Evolutionary conservation across 1,140 invertebrate genomes (phyloP), one percentile per base, ranked within the genome.

Genomic region (Danaus plexippus): DNA sequence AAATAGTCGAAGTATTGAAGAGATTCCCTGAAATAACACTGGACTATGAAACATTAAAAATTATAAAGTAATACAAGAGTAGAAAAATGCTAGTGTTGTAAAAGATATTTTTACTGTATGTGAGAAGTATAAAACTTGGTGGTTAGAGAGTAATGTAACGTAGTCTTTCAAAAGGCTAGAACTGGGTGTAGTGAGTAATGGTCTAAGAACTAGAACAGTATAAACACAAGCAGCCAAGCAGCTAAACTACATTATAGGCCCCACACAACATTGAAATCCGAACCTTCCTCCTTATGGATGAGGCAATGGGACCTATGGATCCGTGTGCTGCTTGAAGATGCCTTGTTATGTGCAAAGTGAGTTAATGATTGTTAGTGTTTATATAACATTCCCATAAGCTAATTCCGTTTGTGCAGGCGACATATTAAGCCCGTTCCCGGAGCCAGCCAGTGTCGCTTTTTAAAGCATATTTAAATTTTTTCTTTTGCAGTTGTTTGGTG

Each of bases 381-480:
- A 72, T 68, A 63, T 74, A 71, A 73, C 76, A 81, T 82, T 80
- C 75, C 75, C 77, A 69, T 76, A 85, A 86, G 72, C 80, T 79
- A 79, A 77, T 64, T 78, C 80, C 81, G 71, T 75, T 77, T 73
- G 80, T 85, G 83, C 77, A 76, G 80, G 80, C 75, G 77, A 76
- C 64, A 84, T 85, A 79, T 58, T 68, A 75, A 80, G 75, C 79
- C 80, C 69, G 72, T 80, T 82, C 75, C 77, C 63, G 70, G 80
- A 77, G 75, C 77, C 81, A 77, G 68, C 69, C 67, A 66, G 67
- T 77, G 77, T 73, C 74, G 78, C 80, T 80, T 79, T 82, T 79
- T 87, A 88, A 81, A 88, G 87, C 87, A 88, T 88, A 82, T 87
- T 88, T 81, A 88, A 77, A 75, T 88, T 88, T 83, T 88, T 88